Evolutionary conservation across 2,797 vertebrate species (phyloP).

Genomic region (Cryptoprocta ferox): DNA sequence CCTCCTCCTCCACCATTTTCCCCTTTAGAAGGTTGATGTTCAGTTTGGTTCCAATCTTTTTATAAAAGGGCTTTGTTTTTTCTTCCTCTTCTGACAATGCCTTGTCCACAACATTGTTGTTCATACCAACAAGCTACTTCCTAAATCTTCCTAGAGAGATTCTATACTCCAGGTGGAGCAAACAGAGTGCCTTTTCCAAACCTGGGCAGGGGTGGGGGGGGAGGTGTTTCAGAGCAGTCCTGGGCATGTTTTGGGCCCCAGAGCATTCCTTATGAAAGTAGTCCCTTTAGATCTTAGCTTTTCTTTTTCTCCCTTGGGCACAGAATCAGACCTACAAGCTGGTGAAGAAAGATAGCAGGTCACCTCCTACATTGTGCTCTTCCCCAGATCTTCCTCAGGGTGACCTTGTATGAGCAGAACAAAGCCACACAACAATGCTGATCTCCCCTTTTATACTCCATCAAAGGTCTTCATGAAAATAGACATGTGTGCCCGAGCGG

Average conservation of each 20-base stretch:
- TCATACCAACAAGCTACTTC: neutral
- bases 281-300: neutral
- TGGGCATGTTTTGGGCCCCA: neutral
- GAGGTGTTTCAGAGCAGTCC: neutral
- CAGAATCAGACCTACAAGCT: neutral
- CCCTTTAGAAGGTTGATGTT: neutral
- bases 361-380: neutral
- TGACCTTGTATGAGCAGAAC: neutral
- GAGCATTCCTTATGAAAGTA: neutral
- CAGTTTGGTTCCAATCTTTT: neutral
- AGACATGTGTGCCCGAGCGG: too few species aligned
- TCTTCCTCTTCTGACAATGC: neutral
- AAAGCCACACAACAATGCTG: neutral
- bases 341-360: neutral
- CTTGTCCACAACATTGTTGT: neutral
- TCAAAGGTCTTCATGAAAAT: neutral
- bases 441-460: neutral
- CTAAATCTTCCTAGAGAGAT: neutral
- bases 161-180: rapidly evolving
- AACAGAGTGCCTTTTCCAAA: neutral
- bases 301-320: neutral
- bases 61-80: neutral
- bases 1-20: neutral
- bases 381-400: neutral
- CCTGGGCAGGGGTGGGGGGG: too few species aligned